Percentiles rank a stretch among this genome's conserved stretches.
These are phyloP conservation scores for Chydorus sphaericus DNA, from an alignment of 2,888 invertebrate genomes.

Conservation along the genomic window DNA sequence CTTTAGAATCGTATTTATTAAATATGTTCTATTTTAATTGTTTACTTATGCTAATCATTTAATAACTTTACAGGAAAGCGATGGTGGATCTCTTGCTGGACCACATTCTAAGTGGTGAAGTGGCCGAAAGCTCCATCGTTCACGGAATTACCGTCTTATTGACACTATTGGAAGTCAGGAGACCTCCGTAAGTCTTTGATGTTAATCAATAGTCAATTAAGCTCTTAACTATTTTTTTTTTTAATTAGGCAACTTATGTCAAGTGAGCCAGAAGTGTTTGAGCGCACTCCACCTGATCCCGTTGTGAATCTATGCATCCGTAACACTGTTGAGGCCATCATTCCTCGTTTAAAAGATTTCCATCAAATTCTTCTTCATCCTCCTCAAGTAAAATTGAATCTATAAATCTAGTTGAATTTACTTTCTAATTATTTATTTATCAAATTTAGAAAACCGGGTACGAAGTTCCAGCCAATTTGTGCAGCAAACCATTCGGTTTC, in stretches of 20 bases:
- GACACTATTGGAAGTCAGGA: constrained; percentile 41
- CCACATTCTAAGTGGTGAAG: constrained; percentile 45
- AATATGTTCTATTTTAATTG: background rate
- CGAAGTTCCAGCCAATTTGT: background rate
- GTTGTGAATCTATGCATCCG: constrained; percentile 30
- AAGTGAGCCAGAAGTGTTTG: constrained; percentile 26
- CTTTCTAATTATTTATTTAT: background rate
- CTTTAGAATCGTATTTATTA: constrained; percentile 52
- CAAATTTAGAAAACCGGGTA: background rate
- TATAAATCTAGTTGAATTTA: background rate
- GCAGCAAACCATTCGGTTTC: constrained; percentile 50
- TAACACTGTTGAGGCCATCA: constrained; percentile 46
- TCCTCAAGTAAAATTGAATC: constrained; percentile 40
- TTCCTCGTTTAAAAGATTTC: constrained; percentile 51
- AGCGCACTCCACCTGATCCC: constrained; percentile 27
- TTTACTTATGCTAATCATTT: constrained; percentile 12
- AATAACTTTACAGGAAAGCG: constrained; percentile 36
- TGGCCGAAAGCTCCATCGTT: constrained; percentile 43
- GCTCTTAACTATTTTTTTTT: background rate
- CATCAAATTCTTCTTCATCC: constrained; percentile 51
- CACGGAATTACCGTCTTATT: constrained; percentile 67
- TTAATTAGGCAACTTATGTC: background rate
- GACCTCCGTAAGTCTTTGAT: constrained; percentile 8
- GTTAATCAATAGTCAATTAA: background rate
- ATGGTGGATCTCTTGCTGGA: constrained; percentile 53